Conservation (phyloP, 2,888 invertebrate genomes). For the Ichneumoninae sp. region DNA sequence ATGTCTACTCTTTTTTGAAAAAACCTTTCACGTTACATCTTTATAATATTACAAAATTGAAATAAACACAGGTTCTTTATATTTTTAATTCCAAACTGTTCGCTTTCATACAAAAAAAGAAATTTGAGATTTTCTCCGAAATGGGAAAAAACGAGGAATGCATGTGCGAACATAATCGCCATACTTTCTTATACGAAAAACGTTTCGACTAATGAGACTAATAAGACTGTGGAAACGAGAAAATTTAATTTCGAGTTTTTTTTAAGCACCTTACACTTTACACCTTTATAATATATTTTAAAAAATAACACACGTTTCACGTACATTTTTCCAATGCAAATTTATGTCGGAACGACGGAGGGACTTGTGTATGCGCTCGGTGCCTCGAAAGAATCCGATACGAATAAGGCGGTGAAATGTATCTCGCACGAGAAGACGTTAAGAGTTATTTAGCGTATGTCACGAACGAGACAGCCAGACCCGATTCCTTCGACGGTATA, state of each 20-base stretch:
- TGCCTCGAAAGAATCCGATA: constrained; percentile 4
- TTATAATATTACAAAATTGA: neutral
- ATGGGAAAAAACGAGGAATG: no score
- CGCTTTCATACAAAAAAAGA: neutral
- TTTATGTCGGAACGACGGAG: constrained; percentile 4
- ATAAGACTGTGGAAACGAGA: neutral
- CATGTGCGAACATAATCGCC: no score
- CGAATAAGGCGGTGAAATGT: constrained; percentile 12
- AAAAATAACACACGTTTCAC: neutral
- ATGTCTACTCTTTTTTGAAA: no score
- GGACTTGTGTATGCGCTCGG: neutral
- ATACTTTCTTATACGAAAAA: neutral
- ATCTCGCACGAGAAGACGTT: constrained; percentile 16
- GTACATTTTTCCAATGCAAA: neutral
- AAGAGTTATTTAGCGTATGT: constrained; percentile 38
- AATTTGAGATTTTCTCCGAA: neutral
- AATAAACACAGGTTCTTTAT: neutral
- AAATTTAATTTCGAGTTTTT: neutral
- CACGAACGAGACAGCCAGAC: constrained; percentile 25
- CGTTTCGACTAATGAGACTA: neutral
- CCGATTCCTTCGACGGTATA: constrained; percentile 33
- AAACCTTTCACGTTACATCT: no score
- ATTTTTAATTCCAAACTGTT: neutral
- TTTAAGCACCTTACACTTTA: neutral
- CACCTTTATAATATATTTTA: neutral